phyloP scores from a whole-genome alignment of 1,140 invertebrate species.

The Aphelenchoides fujianensis region DNA sequence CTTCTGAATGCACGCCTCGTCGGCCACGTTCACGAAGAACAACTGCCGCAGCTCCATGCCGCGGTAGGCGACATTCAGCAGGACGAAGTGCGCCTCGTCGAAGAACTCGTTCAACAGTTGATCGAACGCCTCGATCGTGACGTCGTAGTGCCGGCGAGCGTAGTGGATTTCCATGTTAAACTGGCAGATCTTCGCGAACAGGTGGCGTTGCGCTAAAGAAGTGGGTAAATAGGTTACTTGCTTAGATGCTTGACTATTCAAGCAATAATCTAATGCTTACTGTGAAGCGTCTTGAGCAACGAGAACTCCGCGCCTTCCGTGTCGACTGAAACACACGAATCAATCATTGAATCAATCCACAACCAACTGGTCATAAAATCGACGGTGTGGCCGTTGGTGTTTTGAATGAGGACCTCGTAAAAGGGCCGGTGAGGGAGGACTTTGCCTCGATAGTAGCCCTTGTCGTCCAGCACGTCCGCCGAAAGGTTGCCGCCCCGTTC shows the following conservation, averaged over 20 bases:
- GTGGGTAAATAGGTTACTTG: background rate
- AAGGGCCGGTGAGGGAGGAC: background rate
- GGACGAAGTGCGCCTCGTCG: background rate
- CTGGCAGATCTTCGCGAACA: background rate
- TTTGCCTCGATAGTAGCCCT: background rate
- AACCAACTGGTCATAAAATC: background rate
- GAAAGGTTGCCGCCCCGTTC: background rate
- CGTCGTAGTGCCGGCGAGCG: background rate
- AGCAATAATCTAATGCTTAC: background rate
- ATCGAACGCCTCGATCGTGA: slow-evolving; percentile 6
- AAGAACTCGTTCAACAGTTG: background rate
- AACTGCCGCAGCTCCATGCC: background rate
- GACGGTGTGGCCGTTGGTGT: background rate
- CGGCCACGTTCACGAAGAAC: background rate
- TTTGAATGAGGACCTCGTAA: background rate
- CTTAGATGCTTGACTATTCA: background rate
- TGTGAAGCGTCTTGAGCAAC: background rate
- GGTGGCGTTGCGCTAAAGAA: background rate
- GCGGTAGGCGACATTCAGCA: background rate
- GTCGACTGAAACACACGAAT: background rate
- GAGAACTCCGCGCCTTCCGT: slow-evolving; percentile 1
- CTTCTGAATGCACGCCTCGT: slow-evolving; percentile 12
- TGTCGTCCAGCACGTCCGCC: background rate
- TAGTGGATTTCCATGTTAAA: slow-evolving; percentile 7
- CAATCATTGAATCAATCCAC: background rate